Evolutionary conservation across 1,140 invertebrate species (phyloP).

Genomic region (Anastrepha ludens): DNA sequence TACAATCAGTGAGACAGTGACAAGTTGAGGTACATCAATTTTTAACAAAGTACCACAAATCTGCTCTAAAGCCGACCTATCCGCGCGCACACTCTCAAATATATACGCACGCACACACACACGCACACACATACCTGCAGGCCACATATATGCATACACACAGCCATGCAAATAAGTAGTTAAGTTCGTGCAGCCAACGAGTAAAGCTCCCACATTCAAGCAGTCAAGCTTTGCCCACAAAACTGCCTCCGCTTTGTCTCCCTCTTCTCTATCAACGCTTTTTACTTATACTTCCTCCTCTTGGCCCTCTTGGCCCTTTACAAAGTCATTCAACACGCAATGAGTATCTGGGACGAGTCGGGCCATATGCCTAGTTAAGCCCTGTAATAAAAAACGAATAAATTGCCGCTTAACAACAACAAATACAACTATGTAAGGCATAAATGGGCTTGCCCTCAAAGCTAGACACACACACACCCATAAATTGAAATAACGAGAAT

Average conservation of each 20-base stretch:
- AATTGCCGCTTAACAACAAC: slow-evolving; percentile 42
- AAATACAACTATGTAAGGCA: background rate
- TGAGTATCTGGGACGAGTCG: background rate
- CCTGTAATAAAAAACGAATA: slow-evolving; percentile 40
- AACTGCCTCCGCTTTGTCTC: background rate
- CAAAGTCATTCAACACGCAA: background rate
- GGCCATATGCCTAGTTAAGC: slow-evolving; percentile 16
- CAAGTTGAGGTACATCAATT: slow-evolving; percentile 48
- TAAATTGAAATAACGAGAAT: background rate
- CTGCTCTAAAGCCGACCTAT: slow-evolving; percentile 40
- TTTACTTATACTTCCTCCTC: no score
- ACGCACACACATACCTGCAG: background rate
- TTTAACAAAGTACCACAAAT: slow-evolving; percentile 50
- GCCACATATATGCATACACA: background rate
- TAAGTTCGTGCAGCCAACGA: background rate
- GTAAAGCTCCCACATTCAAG: background rate
- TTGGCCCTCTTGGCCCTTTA: no score
- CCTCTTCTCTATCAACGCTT: background rate
- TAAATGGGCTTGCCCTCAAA: no score
- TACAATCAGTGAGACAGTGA: slow-evolving; percentile 49
- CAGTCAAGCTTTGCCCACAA: slow-evolving; percentile 4
- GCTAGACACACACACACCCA: background rate
- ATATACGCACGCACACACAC: background rate
- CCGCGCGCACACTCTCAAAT: background rate
- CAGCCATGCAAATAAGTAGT: slow-evolving; percentile 9